Percentiles rank a stretch among this genome's conserved stretches.
Evolutionary conservation across 1,140 invertebrate genomes (phyloP).

Genomic region (Steinernema khuongi): DNA sequence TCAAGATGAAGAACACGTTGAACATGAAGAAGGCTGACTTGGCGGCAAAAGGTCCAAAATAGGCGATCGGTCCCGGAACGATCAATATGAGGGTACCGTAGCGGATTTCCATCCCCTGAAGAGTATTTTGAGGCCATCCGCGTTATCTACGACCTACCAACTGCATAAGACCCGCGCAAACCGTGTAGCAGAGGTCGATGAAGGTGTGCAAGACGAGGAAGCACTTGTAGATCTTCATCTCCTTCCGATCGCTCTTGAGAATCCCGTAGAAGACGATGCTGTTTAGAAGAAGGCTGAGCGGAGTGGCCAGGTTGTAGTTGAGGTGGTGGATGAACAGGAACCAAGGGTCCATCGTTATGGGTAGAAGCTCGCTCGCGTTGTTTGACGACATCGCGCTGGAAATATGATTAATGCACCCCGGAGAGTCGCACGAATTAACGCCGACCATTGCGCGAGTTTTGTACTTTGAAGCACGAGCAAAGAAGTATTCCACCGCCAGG

Average conservation of each 20-base stretch:
- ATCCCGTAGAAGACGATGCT: neutral
- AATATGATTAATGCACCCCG: no score
- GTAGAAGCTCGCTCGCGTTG: neutral
- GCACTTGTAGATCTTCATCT: conserved; percentile 2
- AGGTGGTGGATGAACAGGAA: neutral
- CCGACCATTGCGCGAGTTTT: no score
- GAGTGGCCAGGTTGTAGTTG: conserved; percentile 3
- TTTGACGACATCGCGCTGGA: no score
- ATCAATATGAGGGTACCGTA: neutral
- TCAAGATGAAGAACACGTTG: conserved; percentile 6
- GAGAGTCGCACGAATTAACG: no score
- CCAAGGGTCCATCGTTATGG: neutral
- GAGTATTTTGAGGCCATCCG: neutral
- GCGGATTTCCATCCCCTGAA: neutral
- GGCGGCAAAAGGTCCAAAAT: neutral
- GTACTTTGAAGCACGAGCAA: no score
- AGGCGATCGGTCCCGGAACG: neutral
- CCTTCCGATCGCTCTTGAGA: neutral
- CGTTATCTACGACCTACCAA: neutral
- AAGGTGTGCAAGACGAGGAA: neutral
- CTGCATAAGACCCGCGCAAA: neutral
- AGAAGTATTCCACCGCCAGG: no score
- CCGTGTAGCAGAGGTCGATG: neutral
- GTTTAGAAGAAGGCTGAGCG: conserved; percentile 5
- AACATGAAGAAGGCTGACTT: conserved; percentile 6